These are phyloP conservation scores for Clivina fossor DNA, from an alignment of 2,888 invertebrate genomes.

Conservation along the genomic window DNA sequence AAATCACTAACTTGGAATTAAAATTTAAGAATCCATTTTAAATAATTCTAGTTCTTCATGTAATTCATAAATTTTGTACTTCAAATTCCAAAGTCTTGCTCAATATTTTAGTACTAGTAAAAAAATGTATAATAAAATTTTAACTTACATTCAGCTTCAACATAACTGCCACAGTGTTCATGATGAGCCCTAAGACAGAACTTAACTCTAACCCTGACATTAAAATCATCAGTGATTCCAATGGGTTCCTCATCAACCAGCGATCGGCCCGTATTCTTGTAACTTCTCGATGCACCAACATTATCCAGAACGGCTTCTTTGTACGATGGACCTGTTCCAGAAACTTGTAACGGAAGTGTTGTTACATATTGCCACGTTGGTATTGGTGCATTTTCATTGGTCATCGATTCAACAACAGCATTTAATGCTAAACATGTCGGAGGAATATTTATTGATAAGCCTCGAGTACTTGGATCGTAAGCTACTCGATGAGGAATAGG, in stretches of 20 bases:
- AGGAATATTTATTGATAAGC: conserved; percentile 76
- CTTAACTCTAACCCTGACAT: conserved; percentile 74
- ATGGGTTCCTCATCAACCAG: conserved; percentile 59
- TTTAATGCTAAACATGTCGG: conserved; percentile 77
- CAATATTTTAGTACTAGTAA: not conserved
- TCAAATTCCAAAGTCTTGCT: too few relatives aligned
- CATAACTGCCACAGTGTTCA: conserved; percentile 81
- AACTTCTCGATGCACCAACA: conserved; percentile 54
- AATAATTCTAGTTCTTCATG: too few relatives aligned
- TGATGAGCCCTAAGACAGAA: conserved; percentile 79
- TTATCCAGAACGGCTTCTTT: conserved; percentile 71
- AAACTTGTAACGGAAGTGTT: conserved; percentile 69
- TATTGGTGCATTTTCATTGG: conserved; percentile 60
- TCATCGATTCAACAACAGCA: conserved; percentile 72
- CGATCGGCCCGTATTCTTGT: conserved; percentile 56
- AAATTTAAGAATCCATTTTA: too few relatives aligned
- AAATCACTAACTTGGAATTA: too few relatives aligned
- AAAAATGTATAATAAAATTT: not conserved
- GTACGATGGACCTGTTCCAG: conserved; percentile 69
- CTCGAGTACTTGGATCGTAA: conserved; percentile 76
- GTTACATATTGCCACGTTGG: conserved; percentile 72
- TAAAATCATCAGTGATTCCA: conserved; percentile 62
- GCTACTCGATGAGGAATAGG: conserved; percentile 79
- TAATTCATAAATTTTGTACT: too few relatives aligned
- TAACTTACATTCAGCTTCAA: conserved; percentile 80